Conservation (phyloP, 2,888 invertebrate species). For the Boloria euphrosyne region DNA sequence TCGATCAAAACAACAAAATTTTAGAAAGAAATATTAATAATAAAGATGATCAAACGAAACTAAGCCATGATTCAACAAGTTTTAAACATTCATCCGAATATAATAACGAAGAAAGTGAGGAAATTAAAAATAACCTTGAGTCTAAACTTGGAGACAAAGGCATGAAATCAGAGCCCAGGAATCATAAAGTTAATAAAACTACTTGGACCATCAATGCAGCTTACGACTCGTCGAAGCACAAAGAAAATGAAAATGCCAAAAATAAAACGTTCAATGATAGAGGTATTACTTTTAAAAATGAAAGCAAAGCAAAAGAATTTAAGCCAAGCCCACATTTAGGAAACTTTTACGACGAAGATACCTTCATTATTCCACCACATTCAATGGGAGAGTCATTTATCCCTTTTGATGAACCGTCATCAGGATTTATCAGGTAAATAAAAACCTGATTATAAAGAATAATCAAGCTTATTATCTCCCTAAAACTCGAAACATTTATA, state of each 20-base stretch:
- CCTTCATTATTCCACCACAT: slow-evolving; percentile 51
- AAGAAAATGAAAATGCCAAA: neutral
- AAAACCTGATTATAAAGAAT: too few species aligned
- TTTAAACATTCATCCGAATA: neutral
- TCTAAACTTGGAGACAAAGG: neutral
- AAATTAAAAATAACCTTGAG: neutral
- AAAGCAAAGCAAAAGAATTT: slow-evolving; percentile 60
- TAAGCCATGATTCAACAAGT: neutral
- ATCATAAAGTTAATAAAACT: slow-evolving; percentile 4
- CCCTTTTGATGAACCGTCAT: slow-evolving; percentile 50
- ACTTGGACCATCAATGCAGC: slow-evolving; percentile 24
- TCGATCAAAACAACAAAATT: slow-evolving; percentile 3
- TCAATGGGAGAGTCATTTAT: slow-evolving; percentile 44
- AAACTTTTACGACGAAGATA: slow-evolving; percentile 69
- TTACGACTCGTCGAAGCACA: slow-evolving; percentile 24
- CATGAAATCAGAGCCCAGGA: neutral
- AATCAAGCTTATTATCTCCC: too few species aligned
- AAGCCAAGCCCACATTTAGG: slow-evolving; percentile 79
- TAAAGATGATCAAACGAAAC: neutral
- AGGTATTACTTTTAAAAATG: slow-evolving; percentile 43
- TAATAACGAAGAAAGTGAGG: neutral
- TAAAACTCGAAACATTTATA: too few species aligned
- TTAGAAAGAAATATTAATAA: slow-evolving; percentile 1
- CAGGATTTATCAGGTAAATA: slow-evolving; percentile 55
- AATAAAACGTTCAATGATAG: neutral